Evolutionary conservation across 2,113 vertebrate genomes (phyloP).

Genomic region (Tricholaema leucomelas): DNA sequence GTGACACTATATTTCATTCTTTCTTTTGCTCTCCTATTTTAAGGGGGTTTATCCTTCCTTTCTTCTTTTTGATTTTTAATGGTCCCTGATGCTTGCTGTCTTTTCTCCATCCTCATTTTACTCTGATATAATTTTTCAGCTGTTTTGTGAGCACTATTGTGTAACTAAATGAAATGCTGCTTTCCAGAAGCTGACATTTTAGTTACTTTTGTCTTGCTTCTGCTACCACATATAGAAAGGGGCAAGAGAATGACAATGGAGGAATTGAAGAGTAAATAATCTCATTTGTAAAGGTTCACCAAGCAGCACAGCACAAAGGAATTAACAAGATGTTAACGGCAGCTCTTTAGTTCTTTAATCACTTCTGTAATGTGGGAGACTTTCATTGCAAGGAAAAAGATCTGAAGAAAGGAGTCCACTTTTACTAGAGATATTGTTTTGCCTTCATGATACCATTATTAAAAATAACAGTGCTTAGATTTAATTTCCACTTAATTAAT

Average conservation of each 20-base stretch:
- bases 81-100: background rate
- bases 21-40: background rate
- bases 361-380: background rate
- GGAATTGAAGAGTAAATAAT: slow-evolving; percentile 65
- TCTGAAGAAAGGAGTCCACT: background rate
- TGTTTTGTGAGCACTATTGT: background rate
- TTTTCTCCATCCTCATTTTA: slow-evolving; percentile 7
- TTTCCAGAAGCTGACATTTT: slow-evolving; percentile 38
- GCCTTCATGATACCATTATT: background rate
- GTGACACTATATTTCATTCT: background rate
- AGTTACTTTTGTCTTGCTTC: slow-evolving; percentile 52
- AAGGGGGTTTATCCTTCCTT: background rate
- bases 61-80: background rate
- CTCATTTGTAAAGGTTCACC: slow-evolving; percentile 63
- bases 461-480: background rate
- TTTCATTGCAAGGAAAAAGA: background rate
- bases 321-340: slow-evolving; percentile 51
- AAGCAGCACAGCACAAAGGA: slow-evolving; percentile 61
- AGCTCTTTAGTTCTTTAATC: slow-evolving; percentile 39
- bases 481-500: background rate
- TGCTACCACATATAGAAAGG: slow-evolving; percentile 17
- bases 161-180: slow-evolving; percentile 13
- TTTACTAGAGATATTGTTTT: background rate
- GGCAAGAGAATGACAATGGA: slow-evolving; percentile 55
- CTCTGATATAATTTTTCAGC: slow-evolving; percentile 20